A percentile compares a stretch with the other conserved stretches of the same genome.
Evolutionary conservation across 2,797 vertebrate genomes (phyloP).

Genomic region (Danio jaintianensis): DNA sequence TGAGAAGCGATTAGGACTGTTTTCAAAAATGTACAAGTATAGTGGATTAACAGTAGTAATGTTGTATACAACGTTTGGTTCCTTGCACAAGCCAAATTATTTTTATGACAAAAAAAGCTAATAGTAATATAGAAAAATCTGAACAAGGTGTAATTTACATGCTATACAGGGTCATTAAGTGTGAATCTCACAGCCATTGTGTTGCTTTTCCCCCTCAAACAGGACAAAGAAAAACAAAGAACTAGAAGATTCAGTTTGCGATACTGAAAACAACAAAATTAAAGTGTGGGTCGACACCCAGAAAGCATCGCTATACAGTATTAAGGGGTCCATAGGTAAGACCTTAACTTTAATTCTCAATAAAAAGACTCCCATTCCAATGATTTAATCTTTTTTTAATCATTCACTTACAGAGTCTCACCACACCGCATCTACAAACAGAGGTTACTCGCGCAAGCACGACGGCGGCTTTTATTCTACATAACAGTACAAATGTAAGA

Average conservation of each 20-base stretch:
- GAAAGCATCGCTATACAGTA: conserved; percentile 79
- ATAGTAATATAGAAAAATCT: not conserved
- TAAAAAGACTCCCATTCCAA: no score
- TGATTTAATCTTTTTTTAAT: conserved; percentile 14
- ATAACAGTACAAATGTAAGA: conserved; percentile 8
- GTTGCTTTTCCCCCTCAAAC: not conserved
- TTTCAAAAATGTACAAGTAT: no score
- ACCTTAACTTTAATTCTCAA: not conserved
- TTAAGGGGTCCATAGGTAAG: conserved; percentile 80
- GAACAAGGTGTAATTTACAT: not conserved
- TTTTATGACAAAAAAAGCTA: no score
- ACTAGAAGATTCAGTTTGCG: conserved; percentile 27
- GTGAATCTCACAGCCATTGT: not conserved
- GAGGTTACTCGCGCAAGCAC: conserved; percentile 78
- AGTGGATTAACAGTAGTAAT: no score
- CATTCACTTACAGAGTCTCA: conserved; percentile 72
- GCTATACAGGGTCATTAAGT: not conserved
- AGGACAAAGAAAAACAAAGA: conserved; percentile 52
- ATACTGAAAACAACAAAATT: conserved; percentile 56
- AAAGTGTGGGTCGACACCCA: conserved; percentile 77
- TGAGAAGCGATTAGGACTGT: no score
- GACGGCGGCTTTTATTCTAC: conserved; percentile 78
- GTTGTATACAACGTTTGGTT: no score
- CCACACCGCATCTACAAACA: conserved; percentile 77
- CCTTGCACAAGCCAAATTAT: no score